phyloP scores from a whole-genome alignment of 2,113 vertebrate genomes.

The Nothocercus julius region DNA sequence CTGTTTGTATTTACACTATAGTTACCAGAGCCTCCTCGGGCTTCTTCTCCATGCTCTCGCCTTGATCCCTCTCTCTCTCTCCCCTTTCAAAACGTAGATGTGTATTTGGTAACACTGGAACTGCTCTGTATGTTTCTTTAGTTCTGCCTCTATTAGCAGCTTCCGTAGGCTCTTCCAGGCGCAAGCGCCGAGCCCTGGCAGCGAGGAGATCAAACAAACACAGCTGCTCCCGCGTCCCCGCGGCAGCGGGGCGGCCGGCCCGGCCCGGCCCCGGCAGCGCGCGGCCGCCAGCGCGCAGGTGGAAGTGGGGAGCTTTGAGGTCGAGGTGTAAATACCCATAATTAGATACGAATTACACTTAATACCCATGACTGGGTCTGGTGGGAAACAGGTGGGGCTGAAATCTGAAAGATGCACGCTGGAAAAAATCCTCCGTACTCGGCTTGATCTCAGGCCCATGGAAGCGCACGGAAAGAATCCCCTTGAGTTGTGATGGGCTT shows the following conservation, averaged over 20 bases:
- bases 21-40: not conserved
- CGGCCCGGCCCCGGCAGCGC: not conserved
- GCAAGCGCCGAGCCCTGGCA: constrained; percentile 50
- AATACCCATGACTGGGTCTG: constrained; percentile 2
- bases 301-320: constrained; percentile 57
- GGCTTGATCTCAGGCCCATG: not conserved
- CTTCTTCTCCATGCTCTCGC: not conserved
- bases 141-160: constrained; percentile 65
- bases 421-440: constrained; percentile 8
- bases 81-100: not conserved
- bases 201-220: constrained; percentile 75
- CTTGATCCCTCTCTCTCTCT: not conserved
- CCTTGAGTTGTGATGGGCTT: not conserved
- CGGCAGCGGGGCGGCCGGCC: not conserved
- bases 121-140: constrained; percentile 51
- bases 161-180: constrained; percentile 53
- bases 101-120: constrained; percentile 20
- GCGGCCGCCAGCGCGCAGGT: constrained; percentile 1
- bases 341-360: constrained; percentile 48
- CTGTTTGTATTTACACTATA: constrained; percentile 17
- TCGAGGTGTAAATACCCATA: constrained; percentile 56
- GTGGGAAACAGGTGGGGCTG: constrained; percentile 48
- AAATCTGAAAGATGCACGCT: not conserved
- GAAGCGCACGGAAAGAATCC: not conserved
- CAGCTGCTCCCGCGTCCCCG: constrained; percentile 67